A percentile compares a stretch with the other conserved stretches of the same genome.
phyloP scores from a whole-genome alignment of 2,113 vertebrate species.

The Astur gentilis region DNA sequence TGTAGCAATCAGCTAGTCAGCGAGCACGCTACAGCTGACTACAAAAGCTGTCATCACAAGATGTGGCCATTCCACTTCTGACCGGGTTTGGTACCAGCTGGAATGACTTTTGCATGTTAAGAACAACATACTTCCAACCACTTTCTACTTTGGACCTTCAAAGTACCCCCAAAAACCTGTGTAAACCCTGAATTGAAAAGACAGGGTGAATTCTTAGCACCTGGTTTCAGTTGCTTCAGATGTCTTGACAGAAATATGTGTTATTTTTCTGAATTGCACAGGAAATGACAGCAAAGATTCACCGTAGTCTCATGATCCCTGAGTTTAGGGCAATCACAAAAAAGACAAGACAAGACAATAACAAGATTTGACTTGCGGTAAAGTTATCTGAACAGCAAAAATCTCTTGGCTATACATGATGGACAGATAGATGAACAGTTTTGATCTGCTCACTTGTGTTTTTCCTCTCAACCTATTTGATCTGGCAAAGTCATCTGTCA shows the following conservation, averaged over 20 bases:
- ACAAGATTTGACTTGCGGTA: conserved; percentile 18
- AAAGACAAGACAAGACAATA: neutral
- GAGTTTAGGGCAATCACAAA: neutral
- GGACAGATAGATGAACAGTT: conserved; percentile 31
- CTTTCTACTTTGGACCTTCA: neutral
- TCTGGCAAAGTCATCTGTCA: conserved; percentile 12
- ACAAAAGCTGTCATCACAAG: neutral
- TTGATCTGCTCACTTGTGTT: conserved; percentile 23
- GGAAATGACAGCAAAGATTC: neutral
- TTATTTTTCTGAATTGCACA: neutral
- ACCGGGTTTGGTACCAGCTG: neutral
- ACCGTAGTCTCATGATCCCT: neutral
- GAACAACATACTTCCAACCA: neutral
- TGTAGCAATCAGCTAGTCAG: neutral
- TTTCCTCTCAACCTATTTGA: conserved; percentile 5
- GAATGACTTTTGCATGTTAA: neutral
- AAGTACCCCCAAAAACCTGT: neutral
- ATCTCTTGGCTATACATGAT: neutral
- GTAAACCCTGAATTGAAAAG: neutral
- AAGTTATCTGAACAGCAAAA: conserved; percentile 28
- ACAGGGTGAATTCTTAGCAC: neutral
- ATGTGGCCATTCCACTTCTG: neutral
- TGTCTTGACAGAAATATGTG: neutral
- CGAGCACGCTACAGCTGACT: neutral
- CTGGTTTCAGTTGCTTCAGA: neutral